A percentile compares a stretch with the other conserved stretches of the same genome.
Conservation (phyloP, 2,888 invertebrate species). For the Eurois occulta region DNA sequence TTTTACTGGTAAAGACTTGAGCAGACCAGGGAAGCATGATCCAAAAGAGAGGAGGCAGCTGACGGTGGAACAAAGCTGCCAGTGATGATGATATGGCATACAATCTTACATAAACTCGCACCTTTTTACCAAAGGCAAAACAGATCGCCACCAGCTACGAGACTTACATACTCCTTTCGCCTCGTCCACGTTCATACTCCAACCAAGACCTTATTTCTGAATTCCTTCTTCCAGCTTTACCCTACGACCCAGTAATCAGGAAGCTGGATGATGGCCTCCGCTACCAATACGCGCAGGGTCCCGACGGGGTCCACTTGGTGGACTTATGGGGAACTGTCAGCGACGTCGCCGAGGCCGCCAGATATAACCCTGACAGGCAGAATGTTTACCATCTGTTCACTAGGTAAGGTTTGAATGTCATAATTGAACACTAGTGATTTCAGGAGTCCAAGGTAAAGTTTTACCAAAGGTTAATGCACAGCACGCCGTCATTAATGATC, state of each 20-base stretch:
- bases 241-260: slow-evolving; percentile 51
- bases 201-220: not conserved
- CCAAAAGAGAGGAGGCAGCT: no score
- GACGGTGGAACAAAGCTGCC: no score
- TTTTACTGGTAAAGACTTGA: no score
- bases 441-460: no score
- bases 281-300: slow-evolving; percentile 42
- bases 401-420: slow-evolving; percentile 34
- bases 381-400: slow-evolving; percentile 58
- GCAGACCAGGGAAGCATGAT: no score
- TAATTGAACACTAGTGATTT: not conserved
- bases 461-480: no score
- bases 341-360: slow-evolving; percentile 35
- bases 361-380: slow-evolving; percentile 50
- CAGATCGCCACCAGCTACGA: not conserved
- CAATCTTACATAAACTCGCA: no score
- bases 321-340: slow-evolving; percentile 49
- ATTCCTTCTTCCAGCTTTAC: slow-evolving; percentile 28
- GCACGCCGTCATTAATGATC: no score
- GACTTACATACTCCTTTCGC: not conserved
- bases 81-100: no score
- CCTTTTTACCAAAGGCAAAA: no score
- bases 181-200: not conserved
- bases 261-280: slow-evolving; percentile 53
- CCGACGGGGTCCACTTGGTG: slow-evolving; percentile 40